Evolutionary conservation across 2,113 vertebrate species (phyloP).

Genomic region (Sylvia atricapilla): DNA sequence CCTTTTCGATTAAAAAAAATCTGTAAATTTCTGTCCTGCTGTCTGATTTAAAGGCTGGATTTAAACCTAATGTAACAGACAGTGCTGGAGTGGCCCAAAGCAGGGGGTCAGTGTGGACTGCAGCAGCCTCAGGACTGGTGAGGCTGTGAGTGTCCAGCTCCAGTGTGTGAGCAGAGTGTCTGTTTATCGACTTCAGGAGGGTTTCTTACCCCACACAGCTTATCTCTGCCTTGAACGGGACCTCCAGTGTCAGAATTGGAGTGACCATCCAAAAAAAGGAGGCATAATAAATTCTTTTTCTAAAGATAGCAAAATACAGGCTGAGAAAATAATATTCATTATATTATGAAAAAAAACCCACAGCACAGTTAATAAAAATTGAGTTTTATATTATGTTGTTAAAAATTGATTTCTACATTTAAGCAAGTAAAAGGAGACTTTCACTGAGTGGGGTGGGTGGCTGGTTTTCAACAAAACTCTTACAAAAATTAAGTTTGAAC

Average conservation of each 20-base stretch:
- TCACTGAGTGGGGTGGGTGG: neutral
- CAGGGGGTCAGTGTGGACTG: neutral
- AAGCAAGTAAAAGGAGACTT: neutral
- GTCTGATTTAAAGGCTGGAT: neutral
- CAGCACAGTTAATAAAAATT: neutral
- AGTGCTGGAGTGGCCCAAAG: neutral
- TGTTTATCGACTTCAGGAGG: neutral
- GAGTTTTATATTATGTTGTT: too few relatives aligned
- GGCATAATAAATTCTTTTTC: neutral
- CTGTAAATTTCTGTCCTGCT: neutral
- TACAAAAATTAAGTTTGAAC: slow-evolving; percentile 36
- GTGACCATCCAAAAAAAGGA: neutral
- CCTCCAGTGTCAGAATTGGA: neutral
- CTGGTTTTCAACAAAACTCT: slow-evolving; percentile 46
- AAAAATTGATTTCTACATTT: neutral
- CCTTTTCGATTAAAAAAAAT: neutral
- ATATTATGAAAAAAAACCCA: neutral
- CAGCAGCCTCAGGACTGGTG: neutral
- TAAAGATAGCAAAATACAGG: neutral
- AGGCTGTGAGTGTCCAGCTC: neutral
- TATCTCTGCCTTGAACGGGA: neutral
- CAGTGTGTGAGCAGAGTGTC: neutral
- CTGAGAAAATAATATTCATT: neutral
- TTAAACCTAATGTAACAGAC: neutral
- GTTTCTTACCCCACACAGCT: fast-evolving